Conservation (phyloP, 2,797 vertebrate genomes). For the Centroberyx gerrardi region DNA sequence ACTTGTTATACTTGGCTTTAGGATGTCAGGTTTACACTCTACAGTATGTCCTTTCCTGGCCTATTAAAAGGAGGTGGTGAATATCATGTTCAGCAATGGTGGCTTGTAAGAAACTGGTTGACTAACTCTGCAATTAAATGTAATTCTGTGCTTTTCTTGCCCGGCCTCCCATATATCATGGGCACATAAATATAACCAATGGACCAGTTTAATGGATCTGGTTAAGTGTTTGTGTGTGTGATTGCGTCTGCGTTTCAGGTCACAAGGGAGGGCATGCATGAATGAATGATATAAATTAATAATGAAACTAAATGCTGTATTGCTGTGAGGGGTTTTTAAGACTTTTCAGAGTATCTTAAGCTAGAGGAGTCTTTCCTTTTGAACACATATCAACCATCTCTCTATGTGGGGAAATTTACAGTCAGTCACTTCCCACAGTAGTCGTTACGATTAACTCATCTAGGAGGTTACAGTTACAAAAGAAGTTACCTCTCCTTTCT, state of each 20-base stretch:
- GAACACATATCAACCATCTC: conserved; percentile 30
- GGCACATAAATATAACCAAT: conserved; percentile 19
- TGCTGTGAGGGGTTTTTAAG: neutral
- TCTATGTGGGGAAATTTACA: conserved; percentile 1
- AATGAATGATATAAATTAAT: conserved; percentile 8
- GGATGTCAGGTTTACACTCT: conserved; percentile 46
- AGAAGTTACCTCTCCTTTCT: too few relatives aligned
- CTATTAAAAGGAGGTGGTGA: conserved; percentile 33
- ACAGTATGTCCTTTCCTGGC: conserved; percentile 68
- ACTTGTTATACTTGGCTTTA: conserved; percentile 54
- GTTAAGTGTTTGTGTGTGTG: conserved; percentile 46
- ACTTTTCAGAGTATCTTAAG: neutral
- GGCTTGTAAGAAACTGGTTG: conserved; percentile 9
- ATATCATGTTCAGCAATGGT: conserved; percentile 8
- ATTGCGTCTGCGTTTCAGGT: conserved; percentile 20
- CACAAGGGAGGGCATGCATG: conserved; percentile 7
- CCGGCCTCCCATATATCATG: neutral
- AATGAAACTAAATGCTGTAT: conserved; percentile 1
- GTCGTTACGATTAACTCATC: neutral
- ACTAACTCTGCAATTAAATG: conserved; percentile 13
- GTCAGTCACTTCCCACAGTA: neutral
- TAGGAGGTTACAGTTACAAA: too few relatives aligned
- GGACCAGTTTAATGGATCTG: conserved; percentile 34
- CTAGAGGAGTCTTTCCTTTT: conserved; percentile 21
- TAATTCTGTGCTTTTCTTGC: neutral